Conservation (phyloP, 1,140 invertebrate species). For the Aphis gossypii region DNA sequence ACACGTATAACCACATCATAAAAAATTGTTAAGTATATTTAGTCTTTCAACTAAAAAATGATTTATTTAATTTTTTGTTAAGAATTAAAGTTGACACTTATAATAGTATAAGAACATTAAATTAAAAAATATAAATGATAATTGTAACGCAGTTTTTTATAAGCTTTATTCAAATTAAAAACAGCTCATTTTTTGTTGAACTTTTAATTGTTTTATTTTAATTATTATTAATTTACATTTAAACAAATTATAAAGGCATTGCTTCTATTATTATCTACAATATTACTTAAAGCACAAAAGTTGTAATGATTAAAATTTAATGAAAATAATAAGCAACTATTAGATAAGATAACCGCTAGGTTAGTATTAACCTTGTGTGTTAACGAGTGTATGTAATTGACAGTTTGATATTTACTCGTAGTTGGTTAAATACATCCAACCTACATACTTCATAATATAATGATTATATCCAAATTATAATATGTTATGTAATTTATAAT, state of each 20-base stretch:
- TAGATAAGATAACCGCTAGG: not conserved
- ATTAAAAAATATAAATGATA: not conserved
- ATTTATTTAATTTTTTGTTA: not conserved
- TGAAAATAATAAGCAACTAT: not conserved
- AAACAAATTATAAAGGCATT: no score
- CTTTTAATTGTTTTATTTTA: no score
- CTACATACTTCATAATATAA: not conserved
- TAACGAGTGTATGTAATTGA: conserved; percentile 1
- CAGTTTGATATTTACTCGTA: not conserved
- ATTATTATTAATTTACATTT: no score
- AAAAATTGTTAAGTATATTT: not conserved
- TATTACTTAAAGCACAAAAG: not conserved
- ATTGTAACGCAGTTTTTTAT: not conserved
- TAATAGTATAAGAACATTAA: not conserved
- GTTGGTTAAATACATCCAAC: not conserved
- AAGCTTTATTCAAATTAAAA: not conserved
- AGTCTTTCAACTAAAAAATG: not conserved
- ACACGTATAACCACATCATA: not conserved
- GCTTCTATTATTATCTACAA: no score
- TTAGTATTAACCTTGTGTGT: not conserved
- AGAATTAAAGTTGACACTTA: not conserved
- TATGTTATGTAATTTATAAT: not conserved
- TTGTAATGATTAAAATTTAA: not conserved
- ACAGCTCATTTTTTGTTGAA: no score
- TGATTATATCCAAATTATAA: not conserved